Evolutionary conservation across 1,140 invertebrate genomes (phyloP), one percentile per base, ranked within the genome.

Genomic region (Achroia grisella): DNA sequence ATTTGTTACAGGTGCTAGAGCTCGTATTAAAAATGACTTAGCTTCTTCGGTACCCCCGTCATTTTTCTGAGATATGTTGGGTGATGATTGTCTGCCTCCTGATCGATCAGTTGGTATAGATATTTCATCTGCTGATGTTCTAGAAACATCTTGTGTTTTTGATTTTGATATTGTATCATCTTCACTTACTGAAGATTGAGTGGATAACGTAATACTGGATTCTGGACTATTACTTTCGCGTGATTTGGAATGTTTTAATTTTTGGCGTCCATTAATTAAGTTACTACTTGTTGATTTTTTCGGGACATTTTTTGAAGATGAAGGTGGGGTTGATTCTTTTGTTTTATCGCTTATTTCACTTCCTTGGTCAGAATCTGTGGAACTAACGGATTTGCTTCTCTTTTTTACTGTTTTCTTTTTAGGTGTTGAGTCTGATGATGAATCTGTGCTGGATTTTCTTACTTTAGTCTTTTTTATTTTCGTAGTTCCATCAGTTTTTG

Each of bases 1-100:
- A 73, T 89, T 91, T 0, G 91, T 90, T 1, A 92, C 90, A 0
- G 91, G 91, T 27, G 89, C 90, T 43, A 92, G 63, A 10, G 90
- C 91, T 68, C 91, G 79, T 70, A 92, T 90, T 32, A 94, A 73
- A 62, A 92, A 92, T 2, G 90, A 90, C 68, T 93, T 93, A 0
- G 90, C 89, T 56, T 93, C 90, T 66, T 92, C 90, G 1, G 87
- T 86, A 52, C 88, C 89, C 1, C 66, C 72, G 45, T 87, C 84
- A 57, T 87, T 87, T 52, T 75, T 86, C 39, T 73, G 82, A 3
- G 70, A 66, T 59, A 77, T 77, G 2, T 83, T 67, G 58, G 79
- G 86, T 0, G 88, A 87, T 4, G 77, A 70, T 23, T 87, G 87
- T 62, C 87, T 87, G 2, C 2, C 17, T 1, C 85, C 83, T 5